A percentile compares a stretch with the other conserved stretches of the same genome.
phyloP scores from a whole-genome alignment of 2,888 invertebrate genomes.

The Coelopa pilipes region DNA sequence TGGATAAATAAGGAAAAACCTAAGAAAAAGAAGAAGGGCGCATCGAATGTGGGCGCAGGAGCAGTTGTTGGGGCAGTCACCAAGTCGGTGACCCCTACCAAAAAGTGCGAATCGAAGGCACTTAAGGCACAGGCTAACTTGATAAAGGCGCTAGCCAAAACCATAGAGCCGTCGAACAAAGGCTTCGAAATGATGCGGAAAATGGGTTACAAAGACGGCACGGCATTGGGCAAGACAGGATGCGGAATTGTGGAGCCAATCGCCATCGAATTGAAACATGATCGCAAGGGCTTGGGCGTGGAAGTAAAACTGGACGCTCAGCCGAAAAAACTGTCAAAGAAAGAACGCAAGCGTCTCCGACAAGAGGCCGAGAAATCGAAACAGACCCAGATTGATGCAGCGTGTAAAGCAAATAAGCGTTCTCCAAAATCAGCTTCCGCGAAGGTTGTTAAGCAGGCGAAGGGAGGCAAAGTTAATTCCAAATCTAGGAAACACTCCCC shows the following conservation, averaged over 20 bases:
- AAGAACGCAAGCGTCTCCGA: neutral
- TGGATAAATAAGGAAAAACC: too few relatives aligned
- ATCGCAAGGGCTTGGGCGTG: conserved; percentile 42
- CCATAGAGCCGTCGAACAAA: conserved; percentile 38
- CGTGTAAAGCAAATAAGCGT: too few relatives aligned
- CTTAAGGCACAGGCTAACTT: neutral
- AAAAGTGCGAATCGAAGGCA: neutral
- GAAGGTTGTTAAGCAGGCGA: neutral
- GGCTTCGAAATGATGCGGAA: conserved; percentile 39
- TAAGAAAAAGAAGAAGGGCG: neutral
- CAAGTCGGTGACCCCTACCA: neutral
- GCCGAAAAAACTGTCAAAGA: neutral
- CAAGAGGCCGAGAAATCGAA: neutral
- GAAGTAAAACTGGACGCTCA: neutral
- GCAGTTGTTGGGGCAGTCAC: neutral
- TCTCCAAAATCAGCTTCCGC: neutral
- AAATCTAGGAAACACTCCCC: neutral
- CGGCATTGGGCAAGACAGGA: conserved; percentile 39
- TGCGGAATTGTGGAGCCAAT: conserved; percentile 39
- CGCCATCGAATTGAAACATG: conserved; percentile 3
- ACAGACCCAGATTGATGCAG: neutral
- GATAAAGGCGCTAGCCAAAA: conserved; percentile 28
- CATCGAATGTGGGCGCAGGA: neutral
- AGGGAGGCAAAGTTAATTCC: neutral
- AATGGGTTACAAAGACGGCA: conserved; percentile 45